Conservation (phyloP, 2,797 vertebrate species). For the Halcyon badia region DNA sequence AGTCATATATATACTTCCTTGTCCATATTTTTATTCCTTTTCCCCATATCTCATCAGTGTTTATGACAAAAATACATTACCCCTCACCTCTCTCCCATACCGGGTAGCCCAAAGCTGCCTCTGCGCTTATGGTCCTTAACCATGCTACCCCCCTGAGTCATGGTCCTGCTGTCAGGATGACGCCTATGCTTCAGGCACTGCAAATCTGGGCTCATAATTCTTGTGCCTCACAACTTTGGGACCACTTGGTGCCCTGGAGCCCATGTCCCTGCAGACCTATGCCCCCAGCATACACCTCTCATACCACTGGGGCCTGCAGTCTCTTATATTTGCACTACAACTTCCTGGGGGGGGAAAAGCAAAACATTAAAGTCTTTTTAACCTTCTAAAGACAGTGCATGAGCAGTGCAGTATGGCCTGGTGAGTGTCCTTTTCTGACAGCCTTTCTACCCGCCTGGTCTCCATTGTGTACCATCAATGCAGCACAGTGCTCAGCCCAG, state of each 20-base stretch:
- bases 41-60: not conserved
- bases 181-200: not conserved
- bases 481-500: not conserved
- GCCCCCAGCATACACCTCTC: rapidly evolving
- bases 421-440: not conserved
- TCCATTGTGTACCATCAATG: not conserved
- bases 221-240: not conserved
- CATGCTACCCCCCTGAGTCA: rapidly evolving
- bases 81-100: not conserved
- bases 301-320: not conserved
- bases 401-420: not conserved
- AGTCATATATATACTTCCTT: not conserved
- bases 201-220: not conserved
- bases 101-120: not conserved
- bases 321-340: rapidly evolving
- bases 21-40: not conserved
- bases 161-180: no score
- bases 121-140: not conserved
- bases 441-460: not conserved
- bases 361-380: not conserved
- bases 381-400: not conserved
- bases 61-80: not conserved
- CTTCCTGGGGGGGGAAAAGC: not conserved
- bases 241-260: not conserved
- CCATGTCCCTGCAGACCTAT: rapidly evolving